Conservation (phyloP, 2,888 invertebrate genomes). For the Melieria crassipennis region DNA sequence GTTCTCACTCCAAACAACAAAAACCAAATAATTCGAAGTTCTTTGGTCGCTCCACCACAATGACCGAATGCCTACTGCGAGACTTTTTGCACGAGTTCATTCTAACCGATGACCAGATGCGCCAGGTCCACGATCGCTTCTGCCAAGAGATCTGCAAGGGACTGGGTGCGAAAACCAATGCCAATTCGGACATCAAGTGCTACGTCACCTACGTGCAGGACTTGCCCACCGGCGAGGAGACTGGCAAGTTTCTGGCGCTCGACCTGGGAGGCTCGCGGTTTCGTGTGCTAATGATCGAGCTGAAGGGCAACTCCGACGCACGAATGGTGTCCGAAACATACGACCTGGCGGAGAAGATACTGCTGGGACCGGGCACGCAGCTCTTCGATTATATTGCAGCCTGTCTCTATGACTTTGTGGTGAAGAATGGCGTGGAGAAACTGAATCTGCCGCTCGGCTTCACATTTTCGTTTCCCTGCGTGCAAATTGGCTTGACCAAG, state of each 20-base stretch:
- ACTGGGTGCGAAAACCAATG: slow-evolving; percentile 78
- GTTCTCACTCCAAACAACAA: too few species aligned
- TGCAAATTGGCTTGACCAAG: slow-evolving; percentile 83
- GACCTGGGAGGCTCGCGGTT: slow-evolving; percentile 98
- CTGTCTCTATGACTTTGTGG: slow-evolving; percentile 85
- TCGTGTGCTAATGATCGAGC: slow-evolving; percentile 87
- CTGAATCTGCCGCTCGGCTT: slow-evolving; percentile 88
- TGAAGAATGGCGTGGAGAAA: slow-evolving; percentile 72
- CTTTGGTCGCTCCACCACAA: not conserved
- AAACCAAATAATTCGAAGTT: too few species aligned
- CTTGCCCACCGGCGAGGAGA: slow-evolving; percentile 91
- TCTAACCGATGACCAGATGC: slow-evolving; percentile 78
- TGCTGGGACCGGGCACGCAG: slow-evolving; percentile 86
- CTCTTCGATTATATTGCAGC: slow-evolving; percentile 94
- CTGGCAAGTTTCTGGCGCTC: slow-evolving; percentile 91
- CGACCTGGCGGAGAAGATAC: slow-evolving; percentile 87
- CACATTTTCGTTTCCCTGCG: slow-evolving; percentile 94
- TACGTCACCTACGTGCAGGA: slow-evolving; percentile 94
- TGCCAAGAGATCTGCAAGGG: slow-evolving; percentile 80
- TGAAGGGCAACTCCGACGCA: slow-evolving; percentile 77
- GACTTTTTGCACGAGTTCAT: slow-evolving; percentile 68
- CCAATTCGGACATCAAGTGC: slow-evolving; percentile 84
- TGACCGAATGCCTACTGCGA: slow-evolving; percentile 11
- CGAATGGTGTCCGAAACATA: slow-evolving; percentile 94
- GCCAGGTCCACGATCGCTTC: slow-evolving; percentile 77